These are phyloP conservation scores for Suncus etruscus DNA, from an alignment of 2,113 vertebrate species.

Conservation along the genomic window DNA sequence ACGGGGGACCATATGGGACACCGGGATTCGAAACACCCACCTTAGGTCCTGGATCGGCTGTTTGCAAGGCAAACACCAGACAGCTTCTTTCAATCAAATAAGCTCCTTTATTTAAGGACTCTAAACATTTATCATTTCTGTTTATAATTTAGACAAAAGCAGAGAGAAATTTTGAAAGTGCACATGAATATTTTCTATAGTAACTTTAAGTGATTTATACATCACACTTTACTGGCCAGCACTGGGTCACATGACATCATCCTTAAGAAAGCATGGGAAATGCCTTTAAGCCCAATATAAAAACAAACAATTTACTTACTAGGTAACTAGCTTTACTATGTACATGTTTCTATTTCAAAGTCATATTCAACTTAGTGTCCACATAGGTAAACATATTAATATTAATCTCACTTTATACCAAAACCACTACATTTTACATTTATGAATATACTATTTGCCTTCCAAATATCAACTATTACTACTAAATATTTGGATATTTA, in stretches of 20 bases:
- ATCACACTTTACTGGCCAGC: neutral
- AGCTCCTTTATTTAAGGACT: neutral
- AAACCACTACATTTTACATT: neutral
- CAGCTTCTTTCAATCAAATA: neutral
- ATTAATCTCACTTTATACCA: neutral
- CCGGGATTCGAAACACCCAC: too few species aligned
- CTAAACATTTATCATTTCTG: rapidly evolving
- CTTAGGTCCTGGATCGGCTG: too few species aligned
- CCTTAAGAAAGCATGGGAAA: neutral
- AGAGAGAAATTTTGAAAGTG: neutral
- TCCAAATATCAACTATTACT: neutral
- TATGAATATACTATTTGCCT: neutral
- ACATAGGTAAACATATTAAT: neutral
- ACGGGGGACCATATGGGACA: too few species aligned
- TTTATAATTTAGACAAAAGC: neutral
- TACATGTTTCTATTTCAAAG: neutral
- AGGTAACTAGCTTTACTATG: neutral
- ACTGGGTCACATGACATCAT: neutral
- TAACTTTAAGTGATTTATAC: neutral
- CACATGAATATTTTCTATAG: neutral
- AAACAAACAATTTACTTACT: neutral
- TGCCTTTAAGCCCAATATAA: neutral
- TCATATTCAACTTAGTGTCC: neutral
- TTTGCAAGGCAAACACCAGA: too few species aligned
- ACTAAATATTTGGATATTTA: neutral